Conservation (phyloP, 2,113 vertebrate genomes). For the Meles meles region DNA sequence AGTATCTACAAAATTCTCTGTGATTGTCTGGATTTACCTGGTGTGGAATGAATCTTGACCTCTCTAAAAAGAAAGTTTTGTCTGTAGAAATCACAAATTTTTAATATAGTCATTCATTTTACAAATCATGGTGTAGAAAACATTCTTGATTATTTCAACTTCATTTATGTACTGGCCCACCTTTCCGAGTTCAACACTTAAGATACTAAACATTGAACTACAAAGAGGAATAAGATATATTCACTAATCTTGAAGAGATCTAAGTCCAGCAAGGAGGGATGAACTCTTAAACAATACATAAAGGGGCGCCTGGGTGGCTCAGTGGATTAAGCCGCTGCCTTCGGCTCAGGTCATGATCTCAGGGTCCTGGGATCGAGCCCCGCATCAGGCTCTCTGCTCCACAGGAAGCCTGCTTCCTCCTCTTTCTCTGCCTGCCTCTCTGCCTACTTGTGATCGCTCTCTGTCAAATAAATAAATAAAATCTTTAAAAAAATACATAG, state of each 20-base stretch:
- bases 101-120: background rate
- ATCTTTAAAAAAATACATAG: background rate
- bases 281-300: background rate
- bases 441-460: too few relatives aligned
- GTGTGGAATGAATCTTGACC: background rate
- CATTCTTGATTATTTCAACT: background rate
- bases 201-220: background rate
- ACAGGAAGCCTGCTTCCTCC: too few relatives aligned
- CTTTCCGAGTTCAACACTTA: background rate
- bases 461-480: too few relatives aligned
- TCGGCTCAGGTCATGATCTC: too few relatives aligned
- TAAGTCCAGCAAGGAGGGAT: background rate
- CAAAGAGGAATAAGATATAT: background rate
- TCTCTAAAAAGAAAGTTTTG: background rate
- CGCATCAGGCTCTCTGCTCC: too few relatives aligned
- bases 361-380: too few relatives aligned
- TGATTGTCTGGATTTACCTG: background rate
- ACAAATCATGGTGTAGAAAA: background rate
- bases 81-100: background rate
- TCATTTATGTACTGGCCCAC: background rate
- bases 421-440: too few relatives aligned
- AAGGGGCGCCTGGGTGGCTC: too few relatives aligned
- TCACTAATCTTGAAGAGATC: background rate
- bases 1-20: background rate
- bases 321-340: too few relatives aligned